A percentile compares a stretch with the other conserved stretches of the same genome.
phyloP scores from a whole-genome alignment of 2,113 vertebrate species.

The Peromyscus maniculatus region DNA sequence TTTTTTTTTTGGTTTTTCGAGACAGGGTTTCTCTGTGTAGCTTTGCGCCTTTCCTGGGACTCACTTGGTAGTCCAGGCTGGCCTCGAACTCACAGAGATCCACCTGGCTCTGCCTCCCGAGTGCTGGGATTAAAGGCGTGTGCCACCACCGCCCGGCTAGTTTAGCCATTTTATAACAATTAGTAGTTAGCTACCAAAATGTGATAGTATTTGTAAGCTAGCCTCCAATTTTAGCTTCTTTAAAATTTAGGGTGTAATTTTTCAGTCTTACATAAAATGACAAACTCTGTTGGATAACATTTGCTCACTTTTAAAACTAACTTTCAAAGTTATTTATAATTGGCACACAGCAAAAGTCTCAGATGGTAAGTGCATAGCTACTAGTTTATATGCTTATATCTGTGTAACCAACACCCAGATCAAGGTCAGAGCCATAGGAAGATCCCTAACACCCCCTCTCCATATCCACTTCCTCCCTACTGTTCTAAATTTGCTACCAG shows the following conservation, averaged over 20 bases:
- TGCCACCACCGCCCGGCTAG: too few relatives aligned
- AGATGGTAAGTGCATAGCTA: not conserved
- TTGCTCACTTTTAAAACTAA: slow-evolving; percentile 33
- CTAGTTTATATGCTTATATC: not conserved
- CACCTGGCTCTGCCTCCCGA: too few relatives aligned
- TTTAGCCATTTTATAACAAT: slow-evolving; percentile 26
- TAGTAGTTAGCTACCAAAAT: not conserved
- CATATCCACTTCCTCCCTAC: not conserved
- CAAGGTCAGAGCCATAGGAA: not conserved
- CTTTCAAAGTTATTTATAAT: not conserved
- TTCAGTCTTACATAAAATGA: not conserved
- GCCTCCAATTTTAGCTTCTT: not conserved
- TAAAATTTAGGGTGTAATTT: not conserved
- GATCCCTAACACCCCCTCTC: rapidly evolving
- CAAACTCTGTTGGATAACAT: slow-evolving; percentile 7
- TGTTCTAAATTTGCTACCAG: not conserved
- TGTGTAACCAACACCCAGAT: not conserved
- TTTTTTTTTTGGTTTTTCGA: too few relatives aligned
- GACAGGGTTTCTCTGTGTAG: too few relatives aligned
- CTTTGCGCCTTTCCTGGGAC: too few relatives aligned
- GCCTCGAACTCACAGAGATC: too few relatives aligned
- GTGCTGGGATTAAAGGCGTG: too few relatives aligned
- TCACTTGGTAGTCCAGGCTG: too few relatives aligned
- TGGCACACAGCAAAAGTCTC: not conserved
- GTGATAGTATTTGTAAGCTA: slow-evolving; percentile 1